These are phyloP conservation scores for Ursus arctos DNA, from an alignment of 2,113 vertebrate species.

Conservation along the genomic window DNA sequence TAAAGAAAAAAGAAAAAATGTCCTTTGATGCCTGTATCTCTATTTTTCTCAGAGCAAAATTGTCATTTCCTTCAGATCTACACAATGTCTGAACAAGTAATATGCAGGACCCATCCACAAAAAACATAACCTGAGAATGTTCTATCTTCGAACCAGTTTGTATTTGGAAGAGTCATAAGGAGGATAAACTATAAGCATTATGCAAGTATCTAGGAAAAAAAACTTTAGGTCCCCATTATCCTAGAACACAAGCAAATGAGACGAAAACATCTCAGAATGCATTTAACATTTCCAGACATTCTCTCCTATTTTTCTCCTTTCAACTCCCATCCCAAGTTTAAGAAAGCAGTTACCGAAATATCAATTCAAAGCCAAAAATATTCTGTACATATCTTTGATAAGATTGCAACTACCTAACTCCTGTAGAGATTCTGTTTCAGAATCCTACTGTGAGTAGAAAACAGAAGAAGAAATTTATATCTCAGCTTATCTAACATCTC, in stretches of 20 bases:
- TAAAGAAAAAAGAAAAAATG: background rate
- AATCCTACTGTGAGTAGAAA: slow-evolving; percentile 72
- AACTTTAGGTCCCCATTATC: background rate
- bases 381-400: slow-evolving; percentile 36
- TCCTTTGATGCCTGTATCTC: background rate
- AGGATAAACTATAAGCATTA: background rate
- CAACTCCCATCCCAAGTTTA: background rate
- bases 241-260: slow-evolving; percentile 30
- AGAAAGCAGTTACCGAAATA: slow-evolving; percentile 52
- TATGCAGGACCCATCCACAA: background rate
- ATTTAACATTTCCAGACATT: slow-evolving; percentile 52
- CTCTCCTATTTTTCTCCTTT: slow-evolving; percentile 12
- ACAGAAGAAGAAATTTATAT: slow-evolving; percentile 57
- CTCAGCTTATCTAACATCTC: slow-evolving; percentile 43
- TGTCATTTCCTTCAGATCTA: slow-evolving; percentile 15
- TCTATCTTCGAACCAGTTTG: slow-evolving; percentile 37
- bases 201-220: background rate
- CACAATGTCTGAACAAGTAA: background rate
- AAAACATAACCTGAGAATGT: slow-evolving; percentile 15
- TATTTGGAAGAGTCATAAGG: background rate
- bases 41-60: slow-evolving; percentile 34
- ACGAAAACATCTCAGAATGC: slow-evolving; percentile 45
- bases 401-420: slow-evolving; percentile 15
- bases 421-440: slow-evolving; percentile 41
- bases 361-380: slow-evolving; percentile 63